Conservation (phyloP, 2,797 vertebrate genomes). For the Pachyuromys duprasi region DNA sequence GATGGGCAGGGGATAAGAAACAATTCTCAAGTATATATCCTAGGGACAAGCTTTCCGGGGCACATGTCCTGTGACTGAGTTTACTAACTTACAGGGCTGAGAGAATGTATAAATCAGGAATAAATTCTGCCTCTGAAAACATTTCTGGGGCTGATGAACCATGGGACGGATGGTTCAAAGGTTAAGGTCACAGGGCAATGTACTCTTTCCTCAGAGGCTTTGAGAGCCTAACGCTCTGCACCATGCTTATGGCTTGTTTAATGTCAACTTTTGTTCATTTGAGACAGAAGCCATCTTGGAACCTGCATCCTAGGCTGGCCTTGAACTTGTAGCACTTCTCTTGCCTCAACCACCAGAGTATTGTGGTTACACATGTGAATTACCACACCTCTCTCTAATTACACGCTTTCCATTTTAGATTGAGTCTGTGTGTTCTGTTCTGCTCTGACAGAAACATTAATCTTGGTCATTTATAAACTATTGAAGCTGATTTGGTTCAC, state of each 20-base stretch:
- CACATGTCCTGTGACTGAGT: not conserved
- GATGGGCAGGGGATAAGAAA: fast-evolving
- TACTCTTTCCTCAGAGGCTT: not conserved
- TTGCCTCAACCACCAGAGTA: not conserved
- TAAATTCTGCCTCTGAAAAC: not conserved
- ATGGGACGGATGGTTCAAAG: not conserved
- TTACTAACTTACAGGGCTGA: not conserved
- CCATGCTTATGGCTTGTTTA: not conserved
- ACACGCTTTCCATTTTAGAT: not conserved
- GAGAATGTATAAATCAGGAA: not conserved
- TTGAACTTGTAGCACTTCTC: not conserved
- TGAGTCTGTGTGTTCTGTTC: not conserved
- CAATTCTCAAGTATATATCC: not conserved
- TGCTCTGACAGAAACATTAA: not conserved
- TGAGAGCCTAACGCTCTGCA: not conserved
- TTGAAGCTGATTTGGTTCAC: not conserved
- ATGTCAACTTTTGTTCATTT: not conserved
- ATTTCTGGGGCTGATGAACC: not conserved
- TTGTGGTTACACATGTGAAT: not conserved
- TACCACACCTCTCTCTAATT: not conserved
- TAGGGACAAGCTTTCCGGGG: not conserved
- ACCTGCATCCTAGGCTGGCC: not conserved
- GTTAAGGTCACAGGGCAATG: not conserved
- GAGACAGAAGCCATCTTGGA: not conserved
- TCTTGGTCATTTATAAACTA: not conserved